These are phyloP conservation scores for Cairina moschata DNA, from an alignment of 2,113 vertebrate genomes.

Conservation along the genomic window DNA sequence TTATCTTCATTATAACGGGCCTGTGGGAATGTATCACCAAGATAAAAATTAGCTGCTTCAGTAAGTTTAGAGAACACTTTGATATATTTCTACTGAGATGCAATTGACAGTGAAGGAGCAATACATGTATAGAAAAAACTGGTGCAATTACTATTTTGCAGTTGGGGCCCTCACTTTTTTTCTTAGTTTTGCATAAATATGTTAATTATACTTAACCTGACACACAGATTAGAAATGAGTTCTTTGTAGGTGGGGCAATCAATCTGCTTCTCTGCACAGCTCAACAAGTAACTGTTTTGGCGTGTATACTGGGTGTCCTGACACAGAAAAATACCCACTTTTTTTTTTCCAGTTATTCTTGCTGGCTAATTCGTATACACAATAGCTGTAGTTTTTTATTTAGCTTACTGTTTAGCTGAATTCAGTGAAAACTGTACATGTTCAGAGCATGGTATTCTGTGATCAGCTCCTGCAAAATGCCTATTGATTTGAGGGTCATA, in stretches of 20 bases:
- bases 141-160: background rate
- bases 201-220: background rate
- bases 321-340: accelerated
- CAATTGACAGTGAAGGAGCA: background rate
- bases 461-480: background rate
- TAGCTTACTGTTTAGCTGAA: background rate
- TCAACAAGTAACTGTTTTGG: background rate
- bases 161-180: background rate
- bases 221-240: background rate
- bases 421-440: background rate
- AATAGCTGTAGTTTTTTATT: background rate
- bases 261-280: background rate
- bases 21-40: background rate
- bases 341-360: background rate
- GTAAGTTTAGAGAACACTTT: background rate
- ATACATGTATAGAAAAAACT: background rate
- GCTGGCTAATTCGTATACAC: background rate
- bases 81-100: background rate
- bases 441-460: background rate
- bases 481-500: background rate
- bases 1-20: background rate
- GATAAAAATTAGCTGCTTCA: background rate
- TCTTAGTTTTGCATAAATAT: background rate
- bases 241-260: background rate
- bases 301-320: background rate